A percentile compares a stretch with the other conserved stretches of the same genome.
Evolutionary conservation across 2,113 vertebrate genomes (phyloP).

Genomic region (Apteryx owenii): DNA sequence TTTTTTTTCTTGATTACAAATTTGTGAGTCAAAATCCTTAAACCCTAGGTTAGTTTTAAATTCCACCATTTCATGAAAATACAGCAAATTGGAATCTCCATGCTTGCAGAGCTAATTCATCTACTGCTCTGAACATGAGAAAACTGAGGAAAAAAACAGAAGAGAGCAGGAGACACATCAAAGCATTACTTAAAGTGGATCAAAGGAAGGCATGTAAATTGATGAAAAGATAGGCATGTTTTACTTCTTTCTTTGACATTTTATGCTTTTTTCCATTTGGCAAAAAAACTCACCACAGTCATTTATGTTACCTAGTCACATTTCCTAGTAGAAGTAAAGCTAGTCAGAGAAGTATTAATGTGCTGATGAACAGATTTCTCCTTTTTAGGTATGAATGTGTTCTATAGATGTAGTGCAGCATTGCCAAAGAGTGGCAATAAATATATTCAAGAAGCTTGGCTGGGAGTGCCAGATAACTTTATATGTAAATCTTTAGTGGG

Average conservation of each 20-base stretch:
- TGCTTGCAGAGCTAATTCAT: neutral
- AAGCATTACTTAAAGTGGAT: neutral
- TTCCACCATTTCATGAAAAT: neutral
- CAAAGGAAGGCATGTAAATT: neutral
- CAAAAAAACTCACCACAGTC: neutral
- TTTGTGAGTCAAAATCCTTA: neutral
- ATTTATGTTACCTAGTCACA: neutral
- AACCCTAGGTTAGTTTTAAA: neutral
- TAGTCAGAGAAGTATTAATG: neutral
- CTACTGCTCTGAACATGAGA: neutral
- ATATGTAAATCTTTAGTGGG: neutral
- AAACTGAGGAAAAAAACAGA: neutral
- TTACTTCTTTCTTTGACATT: neutral
- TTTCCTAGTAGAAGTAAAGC: neutral
- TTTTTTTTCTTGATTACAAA: neutral
- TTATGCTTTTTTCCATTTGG: neutral
- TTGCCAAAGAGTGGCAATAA: constrained; percentile 12
- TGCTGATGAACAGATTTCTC: neutral
- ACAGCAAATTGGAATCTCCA: neutral
- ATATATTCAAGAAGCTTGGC: constrained; percentile 9
- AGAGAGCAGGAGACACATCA: neutral
- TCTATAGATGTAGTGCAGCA: neutral
- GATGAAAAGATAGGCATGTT: neutral
- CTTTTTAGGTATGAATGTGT: neutral
- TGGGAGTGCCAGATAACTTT: neutral